Conservation (phyloP, 1,140 invertebrate species). For the Spodoptera litura region DNA sequence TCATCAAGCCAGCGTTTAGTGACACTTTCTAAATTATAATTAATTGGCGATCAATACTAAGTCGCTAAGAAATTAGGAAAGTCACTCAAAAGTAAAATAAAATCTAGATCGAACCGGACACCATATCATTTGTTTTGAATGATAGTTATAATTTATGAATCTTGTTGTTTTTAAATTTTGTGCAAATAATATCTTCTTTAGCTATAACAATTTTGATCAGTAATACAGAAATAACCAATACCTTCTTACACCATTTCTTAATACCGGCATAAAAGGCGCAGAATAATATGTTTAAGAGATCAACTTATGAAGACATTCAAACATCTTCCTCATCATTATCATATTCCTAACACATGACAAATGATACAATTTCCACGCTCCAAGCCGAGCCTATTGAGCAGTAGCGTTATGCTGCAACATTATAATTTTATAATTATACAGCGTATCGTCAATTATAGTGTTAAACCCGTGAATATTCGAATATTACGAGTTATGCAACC, state of each 20-base stretch:
- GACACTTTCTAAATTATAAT: too few relatives aligned
- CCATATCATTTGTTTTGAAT: neutral
- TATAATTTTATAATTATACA: constrained; percentile 40
- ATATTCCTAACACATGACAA: constrained; percentile 14
- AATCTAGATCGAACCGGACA: too few relatives aligned
- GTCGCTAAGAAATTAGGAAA: neutral
- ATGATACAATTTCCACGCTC: constrained; percentile 23
- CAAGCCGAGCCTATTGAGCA: constrained; percentile 5
- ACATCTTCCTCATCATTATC: neutral
- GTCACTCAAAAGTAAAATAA: too few relatives aligned
- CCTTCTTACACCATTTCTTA: too few relatives aligned
- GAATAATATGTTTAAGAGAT: neutral
- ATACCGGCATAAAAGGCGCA: too few relatives aligned
- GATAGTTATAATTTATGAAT: neutral
- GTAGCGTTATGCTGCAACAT: constrained; percentile 20
- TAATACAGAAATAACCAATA: too few relatives aligned
- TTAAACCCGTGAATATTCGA: constrained; percentile 33
- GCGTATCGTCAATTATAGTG: constrained; percentile 24
- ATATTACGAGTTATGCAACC: constrained; percentile 31
- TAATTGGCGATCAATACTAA: neutral
- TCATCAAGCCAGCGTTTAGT: too few relatives aligned
- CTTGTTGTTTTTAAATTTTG: too few relatives aligned
- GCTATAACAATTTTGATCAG: too few relatives aligned
- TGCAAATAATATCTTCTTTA: too few relatives aligned
- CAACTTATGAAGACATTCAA: neutral